Base-by-base conservation (phyloP, 1,140 invertebrate species). In the Hylyphantes graminicola region DNA sequence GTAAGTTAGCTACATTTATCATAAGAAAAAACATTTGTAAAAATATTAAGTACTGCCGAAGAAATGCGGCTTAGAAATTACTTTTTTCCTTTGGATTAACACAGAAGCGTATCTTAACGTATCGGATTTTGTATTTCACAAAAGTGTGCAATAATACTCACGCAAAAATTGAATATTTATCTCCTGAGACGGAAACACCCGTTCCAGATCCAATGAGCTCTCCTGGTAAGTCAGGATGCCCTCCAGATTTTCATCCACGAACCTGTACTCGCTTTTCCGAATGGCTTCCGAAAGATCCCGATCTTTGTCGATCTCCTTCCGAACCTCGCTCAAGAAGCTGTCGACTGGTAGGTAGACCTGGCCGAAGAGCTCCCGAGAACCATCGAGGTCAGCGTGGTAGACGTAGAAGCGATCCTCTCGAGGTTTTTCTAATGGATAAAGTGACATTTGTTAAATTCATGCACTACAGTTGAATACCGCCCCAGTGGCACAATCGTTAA, bases 341-440 rank as follows among this genome's bases (percentile, higher is more conserved):
- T 85, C 83, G 8, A 59, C 54, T 5, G n/a, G 54, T n/a, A 72
- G 55, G 13, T 68, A 70, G 13, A 85, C 0, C 9, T 77, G 55
- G 13, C 83, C 83, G 11, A 85, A 21, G 6, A 77, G 50, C 17
- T 85, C 83, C 11, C 83, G 19, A 10, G 83, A 85, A 8, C 83
- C 83, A 11, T 77, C 74, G 7, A 35, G 9, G 64, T 85, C 83
- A n/a, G 78, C 75, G 8, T 72, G 72, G 50, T 85, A 85, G 0
- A 85, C 57, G 0, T 72, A 85, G 50, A 64, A 85, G 0, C 70
- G 81, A 8, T 78, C 73, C 48, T 72, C 48, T 2, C n/a, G 13
- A 3, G 75, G 65, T 51, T 54, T 21, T 48, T 78, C 83, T 85
- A 65, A 2, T 35, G 35, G 5, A 35, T 2, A 5, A 35, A 35